A percentile compares a stretch with the other conserved stretches of the same genome.
Conservation (phyloP, 2,797 vertebrate species). For the Potorous gilbertii region DNA sequence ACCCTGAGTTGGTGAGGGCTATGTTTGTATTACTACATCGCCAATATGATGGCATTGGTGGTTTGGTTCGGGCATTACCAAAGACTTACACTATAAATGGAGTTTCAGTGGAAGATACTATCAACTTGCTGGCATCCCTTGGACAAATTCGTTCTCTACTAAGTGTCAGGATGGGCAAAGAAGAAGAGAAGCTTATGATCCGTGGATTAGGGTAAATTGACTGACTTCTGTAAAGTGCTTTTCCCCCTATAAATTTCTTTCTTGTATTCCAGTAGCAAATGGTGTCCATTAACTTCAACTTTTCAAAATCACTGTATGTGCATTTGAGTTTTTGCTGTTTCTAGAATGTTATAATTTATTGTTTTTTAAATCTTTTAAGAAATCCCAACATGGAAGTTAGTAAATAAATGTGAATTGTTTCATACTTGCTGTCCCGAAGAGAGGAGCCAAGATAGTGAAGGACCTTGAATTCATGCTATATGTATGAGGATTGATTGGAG, state of each 20-base stretch:
- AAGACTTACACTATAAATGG: slow-evolving; percentile 97
- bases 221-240: neutral
- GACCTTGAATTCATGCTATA: neutral
- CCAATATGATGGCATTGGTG: slow-evolving; percentile 96
- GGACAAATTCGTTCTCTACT: slow-evolving; percentile 97
- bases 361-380: neutral
- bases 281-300: neutral
- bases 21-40: slow-evolving; percentile 97
- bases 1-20: slow-evolving; percentile 95
- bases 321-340: neutral
- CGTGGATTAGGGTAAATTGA: slow-evolving; percentile 92
- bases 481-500: neutral
- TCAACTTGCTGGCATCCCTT: slow-evolving; percentile 93
- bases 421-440: neutral
- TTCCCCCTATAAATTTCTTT: slow-evolving; percentile 28
- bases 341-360: slow-evolving; percentile 36
- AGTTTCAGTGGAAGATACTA: slow-evolving; percentile 96
- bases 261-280: neutral
- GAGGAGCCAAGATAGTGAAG: neutral
- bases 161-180: slow-evolving; percentile 96
- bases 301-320: neutral
- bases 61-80: slow-evolving; percentile 92
- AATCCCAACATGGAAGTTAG: neutral
- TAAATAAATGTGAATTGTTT: slow-evolving; percentile 9
- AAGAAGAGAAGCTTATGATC: slow-evolving; percentile 99